Percentiles rank a stretch among this genome's conserved stretches.
Conservation (phyloP, 2,888 invertebrate species). For the Dryococelus australis region DNA sequence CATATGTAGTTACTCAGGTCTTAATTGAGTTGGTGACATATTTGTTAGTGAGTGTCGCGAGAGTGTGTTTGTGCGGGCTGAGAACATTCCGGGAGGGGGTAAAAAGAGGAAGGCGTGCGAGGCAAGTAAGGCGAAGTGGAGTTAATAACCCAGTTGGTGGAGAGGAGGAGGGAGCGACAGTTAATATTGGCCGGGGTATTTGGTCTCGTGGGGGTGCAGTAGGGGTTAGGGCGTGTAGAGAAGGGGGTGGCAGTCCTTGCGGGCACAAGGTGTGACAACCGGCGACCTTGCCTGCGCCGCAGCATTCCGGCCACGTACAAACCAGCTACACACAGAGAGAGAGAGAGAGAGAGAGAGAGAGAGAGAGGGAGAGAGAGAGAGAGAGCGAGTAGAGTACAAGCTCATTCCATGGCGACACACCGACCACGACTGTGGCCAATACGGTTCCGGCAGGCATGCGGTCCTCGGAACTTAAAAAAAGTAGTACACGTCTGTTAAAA, state of each 20-base stretch:
- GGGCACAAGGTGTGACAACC: background rate
- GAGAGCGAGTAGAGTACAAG: background rate
- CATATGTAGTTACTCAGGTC: no score
- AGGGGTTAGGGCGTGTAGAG: no score
- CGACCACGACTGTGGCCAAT: no score
- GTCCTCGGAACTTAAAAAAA: no score
- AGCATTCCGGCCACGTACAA: background rate
- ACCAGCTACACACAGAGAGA: background rate
- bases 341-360: background rate
- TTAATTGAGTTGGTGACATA: no score
- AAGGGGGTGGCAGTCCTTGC: background rate
- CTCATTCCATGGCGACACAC: background rate
- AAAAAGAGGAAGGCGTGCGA: background rate
- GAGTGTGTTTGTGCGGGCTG: no score
- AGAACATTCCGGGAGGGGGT: background rate
- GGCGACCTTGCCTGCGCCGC: no score
- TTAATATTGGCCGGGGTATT: slow-evolving; percentile 8
- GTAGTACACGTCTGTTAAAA: no score
- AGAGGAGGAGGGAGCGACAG: background rate
- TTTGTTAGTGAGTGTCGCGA: no score
- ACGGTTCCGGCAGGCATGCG: no score
- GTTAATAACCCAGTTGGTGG: background rate
- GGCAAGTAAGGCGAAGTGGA: background rate
- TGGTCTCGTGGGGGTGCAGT: background rate
- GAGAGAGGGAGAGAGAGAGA: background rate